Base-by-base conservation (phyloP, 2,888 invertebrate genomes). In the Caenorhabditis sp. region DNA sequence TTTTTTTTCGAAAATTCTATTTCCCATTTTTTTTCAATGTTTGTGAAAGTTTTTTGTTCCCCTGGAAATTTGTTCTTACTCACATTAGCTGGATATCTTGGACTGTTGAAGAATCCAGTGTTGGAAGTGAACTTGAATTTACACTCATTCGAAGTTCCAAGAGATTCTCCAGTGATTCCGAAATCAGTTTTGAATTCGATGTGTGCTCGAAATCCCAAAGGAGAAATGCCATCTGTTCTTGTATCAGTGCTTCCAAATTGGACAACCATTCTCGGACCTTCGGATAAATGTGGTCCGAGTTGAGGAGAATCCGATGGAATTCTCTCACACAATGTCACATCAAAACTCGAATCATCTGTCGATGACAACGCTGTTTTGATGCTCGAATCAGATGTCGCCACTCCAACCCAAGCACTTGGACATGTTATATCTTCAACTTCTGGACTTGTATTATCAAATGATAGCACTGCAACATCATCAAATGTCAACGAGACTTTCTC, bases 131-230 rank as follows among this genome's bases (percentile, higher is more conserved):
- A 87, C 64, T 88, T 88, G 62, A 89, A 85, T 66, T 88, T 88
- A 69, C 88, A 89, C 69, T 89, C 89, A 70, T 87, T 85, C 0
- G 88, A 88, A 49, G 87, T 87, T 3, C 87, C 86, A 26, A 89
- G 86, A 2, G 88, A 84, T 27, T 87, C 87, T 14, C 90, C 90
- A 17, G 88, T 87, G 37, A 90, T 89, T 37, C 88, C 89, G 76
- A 88, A 90, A 81, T 90, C 90, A 74, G 89, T 89, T 54, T 89
- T 84, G 78, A 90, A 90, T 54, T 88, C 84, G 68, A 89, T 88
- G 19, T 72, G 69, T 4, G 89, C 89, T 50, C 85, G 83, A 79
- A 89, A 89, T 17, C 89, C 89, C n/a, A 78, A 62, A 17, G 83
- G 82, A 0, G 66, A 43, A 4, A 71, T 66, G 0, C 68, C 77